phyloP scores from a whole-genome alignment of 2,797 vertebrate species.

The Micrastur ruficollis region DNA sequence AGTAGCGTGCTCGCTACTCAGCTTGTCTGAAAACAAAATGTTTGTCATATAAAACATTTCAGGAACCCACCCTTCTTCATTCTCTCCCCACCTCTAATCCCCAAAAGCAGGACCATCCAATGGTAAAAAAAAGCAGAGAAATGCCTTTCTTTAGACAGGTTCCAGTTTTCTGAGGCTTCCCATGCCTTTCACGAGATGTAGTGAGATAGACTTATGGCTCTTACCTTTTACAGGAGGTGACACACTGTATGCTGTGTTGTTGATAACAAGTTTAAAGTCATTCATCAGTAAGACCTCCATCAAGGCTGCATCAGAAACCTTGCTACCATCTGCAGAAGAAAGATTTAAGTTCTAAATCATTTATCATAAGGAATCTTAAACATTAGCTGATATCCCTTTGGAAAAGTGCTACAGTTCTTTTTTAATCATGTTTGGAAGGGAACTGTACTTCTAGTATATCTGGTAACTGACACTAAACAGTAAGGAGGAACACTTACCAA shows the following conservation, averaged over 20 bases:
- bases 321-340: constrained; percentile 81
- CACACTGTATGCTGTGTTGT: constrained; percentile 76
- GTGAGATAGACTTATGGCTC: neutral
- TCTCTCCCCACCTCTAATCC: neutral
- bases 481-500: neutral
- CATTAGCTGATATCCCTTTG: neutral
- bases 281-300: constrained; percentile 84
- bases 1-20: constrained; percentile 67
- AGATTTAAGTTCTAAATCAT: neutral
- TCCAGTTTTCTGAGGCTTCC: neutral
- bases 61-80: neutral
- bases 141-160: neutral
- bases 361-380: neutral
- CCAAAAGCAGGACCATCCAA: neutral
- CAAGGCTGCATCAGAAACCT: constrained; percentile 77
- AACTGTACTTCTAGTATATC: neutral
- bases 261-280: constrained; percentile 88
- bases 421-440: neutral
- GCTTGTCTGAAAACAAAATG: constrained; percentile 63
- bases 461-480: neutral
- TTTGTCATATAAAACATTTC: neutral
- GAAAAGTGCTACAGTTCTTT: neutral
- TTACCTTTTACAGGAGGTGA: constrained; percentile 80
- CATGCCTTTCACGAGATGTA: neutral
- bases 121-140: neutral